Percentiles rank a stretch among this genome's conserved stretches.
These are phyloP conservation scores for Eurypyga helias DNA, from an alignment of 2,113 vertebrate genomes.

Conservation along the genomic window DNA sequence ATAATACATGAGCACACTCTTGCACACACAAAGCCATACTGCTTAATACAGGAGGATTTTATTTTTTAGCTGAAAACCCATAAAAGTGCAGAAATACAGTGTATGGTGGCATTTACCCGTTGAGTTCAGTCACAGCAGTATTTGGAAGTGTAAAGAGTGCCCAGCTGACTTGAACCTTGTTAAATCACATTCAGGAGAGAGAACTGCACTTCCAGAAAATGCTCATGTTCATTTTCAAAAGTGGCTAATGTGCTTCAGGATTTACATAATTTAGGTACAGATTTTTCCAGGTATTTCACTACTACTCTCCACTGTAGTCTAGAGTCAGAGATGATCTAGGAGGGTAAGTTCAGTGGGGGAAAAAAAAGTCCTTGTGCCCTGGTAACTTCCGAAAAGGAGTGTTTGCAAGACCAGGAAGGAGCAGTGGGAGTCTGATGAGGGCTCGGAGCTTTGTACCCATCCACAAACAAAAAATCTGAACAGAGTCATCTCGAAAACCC, in stretches of 20 bases:
- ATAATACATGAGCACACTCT: constrained; percentile 24
- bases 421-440: not conserved
- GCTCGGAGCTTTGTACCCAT: not conserved
- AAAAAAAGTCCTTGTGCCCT: not conserved
- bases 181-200: not conserved
- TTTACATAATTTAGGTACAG: not conserved
- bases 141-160: not conserved
- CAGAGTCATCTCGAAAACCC: fast-evolving
- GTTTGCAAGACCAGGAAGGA: not conserved
- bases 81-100: not conserved
- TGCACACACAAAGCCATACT: not conserved
- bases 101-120: not conserved
- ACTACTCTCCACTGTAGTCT: not conserved
- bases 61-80: not conserved
- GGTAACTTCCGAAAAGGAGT: not conserved
- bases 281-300: not conserved
- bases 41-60: not conserved
- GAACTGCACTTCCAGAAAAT: not conserved
- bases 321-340: not conserved
- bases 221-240: not conserved
- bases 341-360: fast-evolving
- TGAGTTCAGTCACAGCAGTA: not conserved
- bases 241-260: not conserved
- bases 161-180: not conserved
- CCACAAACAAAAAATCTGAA: not conserved